Evolutionary conservation across 1,140 invertebrate genomes (phyloP).

Genomic region (Saccostrea cuccullata): DNA sequence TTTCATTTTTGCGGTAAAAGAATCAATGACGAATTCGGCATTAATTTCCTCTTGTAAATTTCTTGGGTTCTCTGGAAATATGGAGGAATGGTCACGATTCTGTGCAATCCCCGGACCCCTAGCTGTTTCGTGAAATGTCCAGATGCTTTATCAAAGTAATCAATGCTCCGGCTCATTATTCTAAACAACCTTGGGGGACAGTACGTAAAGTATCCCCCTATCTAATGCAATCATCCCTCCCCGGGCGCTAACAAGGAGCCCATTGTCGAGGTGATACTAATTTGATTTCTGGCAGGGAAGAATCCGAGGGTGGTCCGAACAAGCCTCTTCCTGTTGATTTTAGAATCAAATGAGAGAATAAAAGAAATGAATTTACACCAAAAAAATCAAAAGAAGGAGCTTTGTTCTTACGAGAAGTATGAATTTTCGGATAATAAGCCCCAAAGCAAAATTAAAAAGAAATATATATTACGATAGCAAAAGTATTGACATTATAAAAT

Average conservation of each 20-base stretch:
- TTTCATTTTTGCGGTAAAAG: slow-evolving; percentile 24
- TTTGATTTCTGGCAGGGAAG: not conserved
- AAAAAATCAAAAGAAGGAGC: too few species aligned
- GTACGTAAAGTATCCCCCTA: not conserved
- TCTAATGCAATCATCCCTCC: slow-evolving; percentile 10
- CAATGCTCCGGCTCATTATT: not conserved
- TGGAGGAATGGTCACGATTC: not conserved
- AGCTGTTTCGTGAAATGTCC: not conserved
- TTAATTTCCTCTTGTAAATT: not conserved
- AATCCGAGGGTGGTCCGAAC: not conserved
- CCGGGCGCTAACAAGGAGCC: not conserved
- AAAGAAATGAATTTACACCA: too few species aligned
- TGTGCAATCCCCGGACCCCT: not conserved
- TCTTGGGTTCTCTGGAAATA: not conserved
- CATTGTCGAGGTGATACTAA: not conserved
- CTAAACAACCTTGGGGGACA: slow-evolving; percentile 14
- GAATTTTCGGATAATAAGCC: too few species aligned
- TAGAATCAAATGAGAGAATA: not conserved
- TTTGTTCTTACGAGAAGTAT: too few species aligned
- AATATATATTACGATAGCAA: too few species aligned
- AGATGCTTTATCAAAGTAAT: slow-evolving; percentile 6
- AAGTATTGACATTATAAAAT: too few species aligned
- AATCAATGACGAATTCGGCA: not conserved
- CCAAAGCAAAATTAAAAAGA: too few species aligned
- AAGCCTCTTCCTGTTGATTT: not conserved